phyloP scores from a whole-genome alignment of 2,113 vertebrate genomes.

The Coptodon bakossiorum region DNA sequence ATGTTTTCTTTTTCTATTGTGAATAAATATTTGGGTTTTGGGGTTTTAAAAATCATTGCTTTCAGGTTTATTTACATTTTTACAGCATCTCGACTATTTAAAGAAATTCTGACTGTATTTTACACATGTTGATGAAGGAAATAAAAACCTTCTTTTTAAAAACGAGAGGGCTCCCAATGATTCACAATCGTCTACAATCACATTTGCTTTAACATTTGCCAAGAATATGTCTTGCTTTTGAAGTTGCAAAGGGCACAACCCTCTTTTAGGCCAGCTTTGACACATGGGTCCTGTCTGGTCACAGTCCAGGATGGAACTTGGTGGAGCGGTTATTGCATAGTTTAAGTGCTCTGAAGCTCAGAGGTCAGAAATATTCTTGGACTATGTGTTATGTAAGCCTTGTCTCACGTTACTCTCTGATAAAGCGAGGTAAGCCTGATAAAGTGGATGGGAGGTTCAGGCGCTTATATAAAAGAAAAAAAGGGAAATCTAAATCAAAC shows the following conservation, averaged over 20 bases:
- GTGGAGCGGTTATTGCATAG: neutral
- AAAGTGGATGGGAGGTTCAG: neutral
- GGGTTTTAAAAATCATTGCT: neutral
- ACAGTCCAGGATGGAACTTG: neutral
- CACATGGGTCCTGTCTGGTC: neutral
- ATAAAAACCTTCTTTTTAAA: neutral
- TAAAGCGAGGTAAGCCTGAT: neutral
- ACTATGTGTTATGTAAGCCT: constrained; percentile 26
- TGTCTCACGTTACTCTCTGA: constrained; percentile 5
- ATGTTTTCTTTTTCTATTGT: neutral
- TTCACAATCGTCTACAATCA: neutral
- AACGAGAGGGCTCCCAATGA: neutral
- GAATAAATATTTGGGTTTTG: neutral
- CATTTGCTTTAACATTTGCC: neutral
- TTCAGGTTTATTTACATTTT: neutral
- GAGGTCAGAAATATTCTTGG: constrained; percentile 41
- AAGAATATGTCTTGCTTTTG: neutral
- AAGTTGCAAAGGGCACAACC: neutral
- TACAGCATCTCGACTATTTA: neutral
- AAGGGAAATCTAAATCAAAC: neutral
- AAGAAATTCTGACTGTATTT: neutral
- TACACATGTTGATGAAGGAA: neutral
- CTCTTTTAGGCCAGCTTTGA: neutral
- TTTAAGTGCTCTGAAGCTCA: constrained; percentile 24
- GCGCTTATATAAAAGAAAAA: neutral